Percentiles rank a stretch among this genome's conserved stretches.
Evolutionary conservation across 2,888 invertebrate genomes (phyloP).

Genomic region (Tryphoninae sp.): DNA sequence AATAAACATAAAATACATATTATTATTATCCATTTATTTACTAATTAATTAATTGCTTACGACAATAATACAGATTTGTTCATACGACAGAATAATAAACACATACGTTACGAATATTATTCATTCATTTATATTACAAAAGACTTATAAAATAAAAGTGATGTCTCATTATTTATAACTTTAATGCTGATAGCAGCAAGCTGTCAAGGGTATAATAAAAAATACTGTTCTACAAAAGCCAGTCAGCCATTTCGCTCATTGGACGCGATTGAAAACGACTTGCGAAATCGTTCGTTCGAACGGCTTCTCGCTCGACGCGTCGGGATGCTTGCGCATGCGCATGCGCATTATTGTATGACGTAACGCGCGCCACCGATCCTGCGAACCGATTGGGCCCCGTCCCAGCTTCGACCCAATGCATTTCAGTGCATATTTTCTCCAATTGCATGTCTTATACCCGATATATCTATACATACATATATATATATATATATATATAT

Average conservation of each 20-base stretch:
- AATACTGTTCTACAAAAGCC: slow-evolving; percentile 26
- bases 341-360: slow-evolving; percentile 64
- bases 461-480: neutral
- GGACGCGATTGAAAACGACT: slow-evolving; percentile 73
- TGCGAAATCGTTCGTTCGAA: slow-evolving; percentile 71
- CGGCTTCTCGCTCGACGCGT: slow-evolving; percentile 66
- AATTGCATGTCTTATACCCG: slow-evolving; percentile 15
- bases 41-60: too few species aligned
- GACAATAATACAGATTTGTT: too few species aligned
- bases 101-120: too few species aligned
- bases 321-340: neutral
- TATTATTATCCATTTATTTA: too few species aligned
- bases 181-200: slow-evolving; percentile 1
- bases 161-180: neutral
- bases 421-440: slow-evolving; percentile 33
- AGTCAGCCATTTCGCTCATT: slow-evolving; percentile 60
- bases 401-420: slow-evolving; percentile 45
- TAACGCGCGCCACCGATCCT: slow-evolving; percentile 60
- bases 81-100: too few species aligned
- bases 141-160: neutral
- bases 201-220: slow-evolving; percentile 34
- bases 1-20: too few species aligned
- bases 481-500: neutral
- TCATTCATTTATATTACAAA: neutral
- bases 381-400: slow-evolving; percentile 51